phyloP scores from a whole-genome alignment of 2,797 vertebrate species.

The Xerus rutilus region DNA sequence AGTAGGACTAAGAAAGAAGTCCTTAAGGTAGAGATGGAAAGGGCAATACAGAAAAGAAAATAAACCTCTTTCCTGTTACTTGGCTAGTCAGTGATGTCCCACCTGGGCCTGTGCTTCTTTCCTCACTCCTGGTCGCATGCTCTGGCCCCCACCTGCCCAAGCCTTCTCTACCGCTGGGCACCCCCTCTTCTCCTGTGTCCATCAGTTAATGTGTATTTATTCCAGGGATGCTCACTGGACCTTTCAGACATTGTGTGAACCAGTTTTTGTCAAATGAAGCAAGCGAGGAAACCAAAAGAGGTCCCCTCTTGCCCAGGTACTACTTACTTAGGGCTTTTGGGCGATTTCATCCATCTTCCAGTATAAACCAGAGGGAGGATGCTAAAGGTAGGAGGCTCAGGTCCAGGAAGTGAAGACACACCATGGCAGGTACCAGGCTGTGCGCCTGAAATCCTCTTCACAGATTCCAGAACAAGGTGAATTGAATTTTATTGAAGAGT shows the following conservation, averaged over 20 bases:
- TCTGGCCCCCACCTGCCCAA: not conserved
- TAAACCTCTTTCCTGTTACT: not conserved
- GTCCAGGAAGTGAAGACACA: not conserved
- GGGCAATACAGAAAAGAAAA: not conserved
- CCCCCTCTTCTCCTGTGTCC: not conserved
- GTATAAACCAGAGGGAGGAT: not conserved
- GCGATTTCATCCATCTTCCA: not conserved
- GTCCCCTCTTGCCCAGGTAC: not conserved
- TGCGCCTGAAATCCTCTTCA: not conserved
- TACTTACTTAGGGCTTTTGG: not conserved
- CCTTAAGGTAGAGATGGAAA: not conserved
- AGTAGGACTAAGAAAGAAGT: not conserved
- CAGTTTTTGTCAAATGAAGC: not conserved
- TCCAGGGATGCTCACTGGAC: not conserved
- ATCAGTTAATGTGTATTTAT: not conserved
- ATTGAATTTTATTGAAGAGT: not conserved
- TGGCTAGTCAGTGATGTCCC: not conserved
- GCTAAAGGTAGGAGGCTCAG: not conserved
- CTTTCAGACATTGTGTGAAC: not conserved
- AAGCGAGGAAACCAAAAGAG: not conserved
- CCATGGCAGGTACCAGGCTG: too few relatives aligned
- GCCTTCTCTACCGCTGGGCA: not conserved
- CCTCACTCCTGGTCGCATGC: not conserved
- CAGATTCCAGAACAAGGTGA: not conserved
- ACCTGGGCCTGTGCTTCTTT: not conserved